phyloP scores from a whole-genome alignment of 1,140 invertebrate species.

The Drosophila sproati region DNA sequence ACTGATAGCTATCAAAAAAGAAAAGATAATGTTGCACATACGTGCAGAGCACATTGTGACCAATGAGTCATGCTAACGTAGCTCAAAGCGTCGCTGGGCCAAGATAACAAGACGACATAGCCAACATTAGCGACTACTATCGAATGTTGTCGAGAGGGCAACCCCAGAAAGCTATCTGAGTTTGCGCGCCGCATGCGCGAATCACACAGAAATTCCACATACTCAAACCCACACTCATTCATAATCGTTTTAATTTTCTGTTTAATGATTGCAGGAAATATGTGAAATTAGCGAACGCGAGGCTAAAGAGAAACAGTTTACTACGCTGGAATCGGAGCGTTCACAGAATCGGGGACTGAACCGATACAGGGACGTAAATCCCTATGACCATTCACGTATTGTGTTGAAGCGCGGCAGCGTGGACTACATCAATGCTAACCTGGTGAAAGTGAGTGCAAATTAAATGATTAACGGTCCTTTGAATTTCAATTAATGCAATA shows the following conservation, averaged over 20 bases:
- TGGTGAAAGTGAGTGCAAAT: conserved; percentile 88
- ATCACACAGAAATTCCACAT: conserved; percentile 10
- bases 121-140: background rate
- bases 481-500: background rate
- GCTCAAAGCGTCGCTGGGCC: conserved; percentile 25
- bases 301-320: conserved; percentile 86
- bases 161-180: conserved; percentile 10
- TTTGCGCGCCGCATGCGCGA: conserved; percentile 1
- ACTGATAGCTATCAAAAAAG: conserved; percentile 53
- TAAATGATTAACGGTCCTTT: background rate
- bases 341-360: conserved; percentile 85
- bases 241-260: conserved; percentile 5
- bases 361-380: conserved; percentile 97
- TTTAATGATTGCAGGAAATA: conserved; percentile 84
- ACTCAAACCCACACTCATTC: conserved; percentile 1
- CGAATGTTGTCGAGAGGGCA: conserved; percentile 4
- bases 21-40: conserved; percentile 59
- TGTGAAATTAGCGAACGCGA: conserved; percentile 85
- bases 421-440: conserved; percentile 97
- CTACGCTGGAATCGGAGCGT: conserved; percentile 87
- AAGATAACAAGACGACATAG: conserved; percentile 24
- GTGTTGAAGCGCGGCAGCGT: conserved; percentile 89
- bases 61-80: conserved; percentile 40
- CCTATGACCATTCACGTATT: conserved; percentile 96
- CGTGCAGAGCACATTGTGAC: conserved; percentile 35